Evolutionary conservation across 2,888 invertebrate species (phyloP), one percentile per base, ranked within the genome.

Genomic region (Malthinus flaveolus): DNA sequence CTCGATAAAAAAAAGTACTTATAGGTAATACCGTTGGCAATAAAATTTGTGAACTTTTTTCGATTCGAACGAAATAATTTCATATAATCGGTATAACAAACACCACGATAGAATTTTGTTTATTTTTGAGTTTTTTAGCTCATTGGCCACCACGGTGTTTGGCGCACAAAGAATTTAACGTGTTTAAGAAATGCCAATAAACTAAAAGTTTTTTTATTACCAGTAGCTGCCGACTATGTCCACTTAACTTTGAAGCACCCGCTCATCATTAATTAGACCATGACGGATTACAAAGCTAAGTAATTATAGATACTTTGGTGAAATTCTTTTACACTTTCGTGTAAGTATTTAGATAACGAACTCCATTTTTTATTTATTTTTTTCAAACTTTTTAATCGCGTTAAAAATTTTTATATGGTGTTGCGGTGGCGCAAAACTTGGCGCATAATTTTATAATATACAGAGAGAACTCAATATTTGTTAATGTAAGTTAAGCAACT

Each of bases 151-250:
- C 72, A 51, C 58, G 61, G 70, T 66, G 63, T 59, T 67, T 49
- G 64, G 62, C 58, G 58, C 58, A 63, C 59, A 53, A 67, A 62
- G 68, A 68, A 72, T 71, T 68, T 65, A 53, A 67, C 66, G 66
- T 66, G 68, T 72, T 67, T 67, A 55, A 69, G 71, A 72, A 71
- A 72, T 72, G 70, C 71, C 73, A 72, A 72, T 71, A 71, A 73
- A 72, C 64, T 65, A 59, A 64, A 53, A 47, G 60, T 64, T 63
- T 61, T 62, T 49, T 62, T 56, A 68, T 66, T 70, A 66, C 67
- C 72, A 65, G 73, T 73, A 73, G 73, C 73, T 66, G 68, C 63
- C 61, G 68, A 61, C 63, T 66, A 59, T 64, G 70, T 68, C 61
- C 62, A 62, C 61, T 57, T 59, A 59, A 50, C 72, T 73, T 73